Base-by-base conservation (phyloP, 2,113 vertebrate genomes). In the Psettodes erumei region DNA sequence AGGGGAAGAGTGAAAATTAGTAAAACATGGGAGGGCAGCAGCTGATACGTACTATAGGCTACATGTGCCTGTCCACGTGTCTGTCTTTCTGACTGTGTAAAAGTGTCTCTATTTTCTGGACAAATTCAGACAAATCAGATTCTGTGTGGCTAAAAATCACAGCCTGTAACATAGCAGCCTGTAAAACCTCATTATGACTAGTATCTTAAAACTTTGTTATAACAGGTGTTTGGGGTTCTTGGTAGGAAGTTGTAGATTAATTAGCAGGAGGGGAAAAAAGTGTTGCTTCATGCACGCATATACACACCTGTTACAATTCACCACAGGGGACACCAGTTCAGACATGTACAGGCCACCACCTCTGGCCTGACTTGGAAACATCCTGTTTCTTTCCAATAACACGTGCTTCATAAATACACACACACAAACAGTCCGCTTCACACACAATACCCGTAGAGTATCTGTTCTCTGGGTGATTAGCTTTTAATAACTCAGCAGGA, bases 331-430 rank as follows among this genome's bases (percentile, higher is more conserved):
- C 42, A 38, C 78, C 32, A 59, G 86, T 84, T 78, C 61, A 73
- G 59, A 88, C 89, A 84, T 79, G 88, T 60, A 60, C 25, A 27
- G 59, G 25, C 33, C 40, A 40, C 25, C 15, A n/a, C 62, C 67
- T 64, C 32, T 71, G 32, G 55, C 13, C 43, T 28, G 32, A 37
- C 72, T 59, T 28, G n/a, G 54, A 88, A 88, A 87, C 82, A 81
- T 75, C 58, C 37, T 51, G 28, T 67, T 78, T 83, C 75, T 84
- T 84, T 90, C 83, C 83, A 87, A 68, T 80, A 82, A 88, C 84
- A 88, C 45, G 51, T n/a, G n/a, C n/a, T n/a, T n/a, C 61, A 58
- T 64, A 64, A 43, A 48, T 21, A 23, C 47, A 48, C 47, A 23
- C n/a, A 48, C 47, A 48, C 42, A 48, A 11, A 71, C 15, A 32